Percentiles rank a stretch among this genome's conserved stretches.
These are phyloP conservation scores for Odontomyia ornata DNA, from an alignment of 2,888 invertebrate genomes.

Conservation along the genomic window DNA sequence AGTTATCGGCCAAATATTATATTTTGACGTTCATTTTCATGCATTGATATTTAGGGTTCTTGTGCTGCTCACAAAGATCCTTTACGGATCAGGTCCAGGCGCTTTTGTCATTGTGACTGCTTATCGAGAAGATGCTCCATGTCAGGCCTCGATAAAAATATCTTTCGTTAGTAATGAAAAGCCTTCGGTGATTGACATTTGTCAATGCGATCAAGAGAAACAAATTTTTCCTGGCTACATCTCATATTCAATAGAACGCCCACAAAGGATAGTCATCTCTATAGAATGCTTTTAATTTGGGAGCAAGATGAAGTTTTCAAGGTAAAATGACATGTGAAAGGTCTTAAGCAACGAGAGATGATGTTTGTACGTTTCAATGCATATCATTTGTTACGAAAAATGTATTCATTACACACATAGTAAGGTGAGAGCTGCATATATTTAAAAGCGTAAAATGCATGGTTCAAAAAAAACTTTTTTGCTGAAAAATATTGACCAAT, in stretches of 20 bases:
- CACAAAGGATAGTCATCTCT: too few species aligned
- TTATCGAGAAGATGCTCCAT: constrained; percentile 23
- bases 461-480: too few species aligned
- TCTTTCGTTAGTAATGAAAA: constrained; percentile 16
- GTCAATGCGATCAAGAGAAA: constrained; percentile 7
- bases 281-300: background rate
- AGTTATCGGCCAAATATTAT: constrained; percentile 46
- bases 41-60: background rate
- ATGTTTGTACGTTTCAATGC: too few species aligned
- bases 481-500: too few species aligned
- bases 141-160: constrained; percentile 30
- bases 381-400: too few species aligned
- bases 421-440: too few species aligned
- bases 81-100: background rate
- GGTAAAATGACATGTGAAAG: background rate
- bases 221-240: constrained; percentile 14
- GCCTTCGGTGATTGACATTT: constrained; percentile 15
- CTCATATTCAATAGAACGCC: background rate
- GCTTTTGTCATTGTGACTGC: constrained; percentile 6
- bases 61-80: background rate
- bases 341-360: too few species aligned
- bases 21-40: constrained; percentile 15
- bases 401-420: too few species aligned
- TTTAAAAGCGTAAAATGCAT: too few species aligned
- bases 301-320: background rate